Conservation (phyloP, 2,888 invertebrate species). For the Drosophila bunnanda region DNA sequence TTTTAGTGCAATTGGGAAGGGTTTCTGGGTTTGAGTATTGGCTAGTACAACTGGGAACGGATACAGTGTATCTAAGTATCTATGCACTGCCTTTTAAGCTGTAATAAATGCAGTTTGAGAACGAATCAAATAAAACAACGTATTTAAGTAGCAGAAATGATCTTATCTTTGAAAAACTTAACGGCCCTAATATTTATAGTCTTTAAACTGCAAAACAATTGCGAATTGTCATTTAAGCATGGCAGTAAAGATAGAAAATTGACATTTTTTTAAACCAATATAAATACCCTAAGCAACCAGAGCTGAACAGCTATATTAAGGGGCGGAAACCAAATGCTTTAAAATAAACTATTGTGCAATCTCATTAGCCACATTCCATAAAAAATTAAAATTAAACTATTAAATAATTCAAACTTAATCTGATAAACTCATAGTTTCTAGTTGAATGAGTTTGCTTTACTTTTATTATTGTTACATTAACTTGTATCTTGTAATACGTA, state of each 20-base stretch:
- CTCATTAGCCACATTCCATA: too few relatives aligned
- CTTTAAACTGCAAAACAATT: neutral
- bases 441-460: too few relatives aligned
- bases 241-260: conserved; percentile 3
- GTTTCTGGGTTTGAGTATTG: neutral
- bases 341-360: too few relatives aligned
- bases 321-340: neutral
- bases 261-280: too few relatives aligned
- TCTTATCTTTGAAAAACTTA: neutral
- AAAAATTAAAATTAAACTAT: too few relatives aligned
- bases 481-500: too few relatives aligned
- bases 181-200: neutral
- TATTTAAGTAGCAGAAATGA: neutral
- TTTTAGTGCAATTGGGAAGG: neutral
- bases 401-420: too few relatives aligned
- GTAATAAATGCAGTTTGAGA: neutral
- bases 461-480: too few relatives aligned
- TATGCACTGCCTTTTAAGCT: neutral
- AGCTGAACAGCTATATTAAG: neutral
- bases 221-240: neutral
- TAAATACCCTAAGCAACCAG: neutral
- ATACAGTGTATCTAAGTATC: neutral
- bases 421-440: too few relatives aligned
- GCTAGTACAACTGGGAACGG: neutral
- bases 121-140: neutral